Conservation (phyloP, 2,797 vertebrate species). For the Lithobates pipiens region DNA sequence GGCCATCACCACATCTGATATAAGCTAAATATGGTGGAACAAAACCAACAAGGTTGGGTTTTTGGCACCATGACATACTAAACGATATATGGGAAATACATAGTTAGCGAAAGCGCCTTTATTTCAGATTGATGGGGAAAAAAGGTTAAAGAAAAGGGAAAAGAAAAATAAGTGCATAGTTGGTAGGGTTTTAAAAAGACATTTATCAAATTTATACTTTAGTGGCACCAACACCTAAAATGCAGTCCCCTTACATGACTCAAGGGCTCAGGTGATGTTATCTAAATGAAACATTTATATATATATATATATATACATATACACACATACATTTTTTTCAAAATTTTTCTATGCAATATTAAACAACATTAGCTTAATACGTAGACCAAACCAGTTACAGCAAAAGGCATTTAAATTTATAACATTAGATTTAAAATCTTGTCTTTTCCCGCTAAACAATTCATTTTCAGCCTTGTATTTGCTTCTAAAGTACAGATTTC, state of each 20-base stretch:
- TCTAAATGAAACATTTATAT: too few relatives aligned
- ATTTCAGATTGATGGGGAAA: too few relatives aligned
- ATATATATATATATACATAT: too few relatives aligned
- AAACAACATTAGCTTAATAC: too few relatives aligned
- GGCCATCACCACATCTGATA: background rate
- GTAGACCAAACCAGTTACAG: background rate
- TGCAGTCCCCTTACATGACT: too few relatives aligned
- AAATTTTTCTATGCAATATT: too few relatives aligned
- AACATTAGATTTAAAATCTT: background rate
- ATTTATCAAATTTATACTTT: background rate
- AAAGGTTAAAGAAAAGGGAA: background rate
- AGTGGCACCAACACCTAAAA: background rate
- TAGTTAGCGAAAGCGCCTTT: background rate
- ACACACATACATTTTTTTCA: too few relatives aligned
- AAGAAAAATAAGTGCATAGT: background rate
- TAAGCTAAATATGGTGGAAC: background rate
- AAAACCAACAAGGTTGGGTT: background rate
- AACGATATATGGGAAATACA: background rate
- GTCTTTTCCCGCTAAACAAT: background rate
- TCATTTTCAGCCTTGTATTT: background rate
- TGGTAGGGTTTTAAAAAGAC: background rate
- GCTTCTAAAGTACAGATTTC: background rate
- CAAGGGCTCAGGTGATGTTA: too few relatives aligned
- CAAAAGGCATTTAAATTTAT: background rate
- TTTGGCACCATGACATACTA: background rate